These are phyloP conservation scores for Motacilla alba DNA, from an alignment of 2,113 vertebrate species.

Conservation along the genomic window DNA sequence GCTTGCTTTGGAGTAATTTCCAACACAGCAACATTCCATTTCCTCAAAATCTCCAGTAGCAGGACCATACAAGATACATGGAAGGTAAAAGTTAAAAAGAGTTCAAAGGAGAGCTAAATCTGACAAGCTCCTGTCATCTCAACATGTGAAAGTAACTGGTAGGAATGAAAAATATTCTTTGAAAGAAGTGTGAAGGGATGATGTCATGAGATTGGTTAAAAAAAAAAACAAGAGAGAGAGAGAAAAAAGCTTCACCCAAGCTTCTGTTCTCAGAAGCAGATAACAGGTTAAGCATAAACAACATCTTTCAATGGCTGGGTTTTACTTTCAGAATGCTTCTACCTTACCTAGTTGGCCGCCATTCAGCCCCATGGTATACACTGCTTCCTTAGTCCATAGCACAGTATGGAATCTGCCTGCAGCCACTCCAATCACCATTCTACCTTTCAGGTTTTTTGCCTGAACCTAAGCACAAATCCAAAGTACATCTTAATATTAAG, in stretches of 20 bases:
- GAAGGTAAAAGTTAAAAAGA: background rate
- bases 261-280: background rate
- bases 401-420: conserved; percentile 96
- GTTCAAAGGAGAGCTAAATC: background rate
- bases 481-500: conserved; percentile 33
- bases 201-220: background rate
- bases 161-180: background rate
- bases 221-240: no score
- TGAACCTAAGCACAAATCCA: conserved; percentile 81
- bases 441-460: conserved; percentile 90
- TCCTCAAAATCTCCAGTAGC: background rate
- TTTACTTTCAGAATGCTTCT: background rate
- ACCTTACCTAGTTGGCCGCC: conserved; percentile 93
- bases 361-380: conserved; percentile 95
- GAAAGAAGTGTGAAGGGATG: background rate
- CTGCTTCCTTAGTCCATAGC: conserved; percentile 91
- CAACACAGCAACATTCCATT: background rate
- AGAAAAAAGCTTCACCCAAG: background rate
- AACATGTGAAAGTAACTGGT: background rate
- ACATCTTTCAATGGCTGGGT: background rate
- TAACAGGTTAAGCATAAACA: background rate
- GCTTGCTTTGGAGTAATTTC: background rate
- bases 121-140: background rate
- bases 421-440: conserved; percentile 88
- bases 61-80: background rate